phyloP scores from a whole-genome alignment of 2,113 vertebrate genomes.

The Abramis brama region DNA sequence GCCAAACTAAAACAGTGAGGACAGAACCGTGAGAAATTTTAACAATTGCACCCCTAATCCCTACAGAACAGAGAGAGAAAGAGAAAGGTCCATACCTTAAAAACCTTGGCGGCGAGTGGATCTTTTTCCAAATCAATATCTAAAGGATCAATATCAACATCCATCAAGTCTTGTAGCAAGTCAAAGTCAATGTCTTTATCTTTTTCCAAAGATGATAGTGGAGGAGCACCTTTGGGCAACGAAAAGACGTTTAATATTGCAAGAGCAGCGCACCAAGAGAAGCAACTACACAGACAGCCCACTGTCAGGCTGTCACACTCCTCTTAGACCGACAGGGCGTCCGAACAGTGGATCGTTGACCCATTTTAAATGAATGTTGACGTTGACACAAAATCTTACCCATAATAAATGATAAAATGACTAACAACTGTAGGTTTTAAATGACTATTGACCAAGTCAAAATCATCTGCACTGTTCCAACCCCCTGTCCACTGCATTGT shows the following conservation, averaged over 20 bases:
- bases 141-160: slow-evolving; percentile 99
- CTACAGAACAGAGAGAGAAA: not conserved
- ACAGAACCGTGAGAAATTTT: not conserved
- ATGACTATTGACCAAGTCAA: not conserved
- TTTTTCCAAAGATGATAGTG: slow-evolving; percentile 97
- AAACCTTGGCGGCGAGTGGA: slow-evolving; percentile 99
- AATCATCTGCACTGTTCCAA: slow-evolving; percentile 38
- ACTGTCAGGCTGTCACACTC: slow-evolving; percentile 51
- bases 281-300: slow-evolving; percentile 61
- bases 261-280: slow-evolving; percentile 67
- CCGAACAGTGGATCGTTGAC: slow-evolving; percentile 29
- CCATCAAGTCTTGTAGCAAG: slow-evolving; percentile 98
- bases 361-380: not conserved
- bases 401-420: not conserved
- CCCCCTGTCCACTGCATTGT: slow-evolving; percentile 39
- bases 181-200: slow-evolving; percentile 99
- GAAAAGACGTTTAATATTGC: slow-evolving; percentile 79
- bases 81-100: slow-evolving; percentile 85
- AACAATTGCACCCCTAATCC: not conserved
- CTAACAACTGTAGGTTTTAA: not conserved
- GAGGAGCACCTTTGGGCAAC: slow-evolving; percentile 90
- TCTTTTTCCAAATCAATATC: slow-evolving; percentile 99
- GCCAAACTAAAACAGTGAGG: not conserved
- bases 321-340: slow-evolving; percentile 30
- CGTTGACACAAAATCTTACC: not conserved